phyloP scores from a whole-genome alignment of 2,113 vertebrate genomes.

The Cyprinodon variegatus region DNA sequence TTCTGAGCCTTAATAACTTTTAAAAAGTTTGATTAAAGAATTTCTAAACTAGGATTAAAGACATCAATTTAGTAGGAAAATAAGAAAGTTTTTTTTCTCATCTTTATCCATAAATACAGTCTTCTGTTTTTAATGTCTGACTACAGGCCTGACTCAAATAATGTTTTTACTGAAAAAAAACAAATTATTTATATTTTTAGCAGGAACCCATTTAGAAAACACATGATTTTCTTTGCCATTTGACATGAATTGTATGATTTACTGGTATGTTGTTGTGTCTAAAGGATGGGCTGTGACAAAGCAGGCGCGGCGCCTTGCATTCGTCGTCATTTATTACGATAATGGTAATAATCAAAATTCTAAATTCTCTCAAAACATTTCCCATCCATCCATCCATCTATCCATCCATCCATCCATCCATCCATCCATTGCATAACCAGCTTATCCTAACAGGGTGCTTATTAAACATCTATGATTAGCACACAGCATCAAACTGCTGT shows the following conservation, averaged over 20 bases:
- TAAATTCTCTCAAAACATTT: background rate
- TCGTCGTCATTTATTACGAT: background rate
- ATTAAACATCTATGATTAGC: background rate
- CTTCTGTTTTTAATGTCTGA: background rate
- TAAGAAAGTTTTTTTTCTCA: background rate
- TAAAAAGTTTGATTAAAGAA: background rate
- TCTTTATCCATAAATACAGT: background rate
- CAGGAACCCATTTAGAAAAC: too few species aligned
- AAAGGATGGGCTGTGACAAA: background rate
- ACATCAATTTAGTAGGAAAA: too few species aligned
- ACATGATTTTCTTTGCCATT: background rate
- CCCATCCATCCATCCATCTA: background rate
- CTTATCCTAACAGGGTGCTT: background rate
- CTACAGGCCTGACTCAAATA: too few species aligned
- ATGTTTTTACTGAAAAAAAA: too few species aligned
- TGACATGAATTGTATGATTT: background rate
- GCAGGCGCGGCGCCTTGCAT: background rate
- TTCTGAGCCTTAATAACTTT: background rate
- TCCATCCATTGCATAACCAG: background rate
- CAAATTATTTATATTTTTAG: too few species aligned
- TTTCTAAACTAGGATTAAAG: background rate
- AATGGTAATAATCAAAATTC: conserved; percentile 9
- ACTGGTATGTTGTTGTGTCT: conserved; percentile 22
- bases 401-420: background rate
- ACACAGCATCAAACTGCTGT: background rate